These are phyloP conservation scores for Onychostoma macrolepis DNA, from an alignment of 2,113 vertebrate species.

Conservation along the genomic window DNA sequence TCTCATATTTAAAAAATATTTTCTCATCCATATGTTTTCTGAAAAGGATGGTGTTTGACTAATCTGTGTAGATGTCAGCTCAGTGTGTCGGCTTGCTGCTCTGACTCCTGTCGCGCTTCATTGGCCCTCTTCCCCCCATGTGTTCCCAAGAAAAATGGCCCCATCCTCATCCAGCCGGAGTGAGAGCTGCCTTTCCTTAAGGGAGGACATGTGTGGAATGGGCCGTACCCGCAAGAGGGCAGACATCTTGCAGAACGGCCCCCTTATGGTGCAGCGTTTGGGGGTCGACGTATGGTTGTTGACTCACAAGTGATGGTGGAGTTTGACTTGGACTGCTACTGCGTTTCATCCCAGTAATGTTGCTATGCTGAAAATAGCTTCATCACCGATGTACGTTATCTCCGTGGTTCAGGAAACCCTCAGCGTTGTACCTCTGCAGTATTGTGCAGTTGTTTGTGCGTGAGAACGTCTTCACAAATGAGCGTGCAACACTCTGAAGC, in stretches of 20 bases:
- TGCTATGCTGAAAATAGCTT: slow-evolving; percentile 40
- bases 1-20: neutral
- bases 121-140: slow-evolving; percentile 34
- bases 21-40: neutral
- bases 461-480: neutral
- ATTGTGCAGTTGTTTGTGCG: slow-evolving; percentile 12
- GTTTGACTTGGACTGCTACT: slow-evolving; percentile 3
- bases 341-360: slow-evolving; percentile 1
- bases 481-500: neutral
- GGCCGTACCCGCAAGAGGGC: slow-evolving; percentile 1
- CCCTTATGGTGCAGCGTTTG: slow-evolving; percentile 16
- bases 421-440: slow-evolving; percentile 2
- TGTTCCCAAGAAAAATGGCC: neutral
- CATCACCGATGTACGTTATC: neutral
- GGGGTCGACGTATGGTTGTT: slow-evolving; percentile 1
- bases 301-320: neutral
- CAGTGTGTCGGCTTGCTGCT: slow-evolving; percentile 23
- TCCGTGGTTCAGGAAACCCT: slow-evolving; percentile 28
- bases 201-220: neutral
- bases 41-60: neutral
- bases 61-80: slow-evolving; percentile 26
- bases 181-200: slow-evolving; percentile 21
- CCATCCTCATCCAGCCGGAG: slow-evolving; percentile 35
- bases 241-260: neutral
- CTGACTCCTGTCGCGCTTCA: slow-evolving; percentile 43